phyloP scores from a whole-genome alignment of 2,113 vertebrate genomes.

The human (Homo sapiens) region DNA sequence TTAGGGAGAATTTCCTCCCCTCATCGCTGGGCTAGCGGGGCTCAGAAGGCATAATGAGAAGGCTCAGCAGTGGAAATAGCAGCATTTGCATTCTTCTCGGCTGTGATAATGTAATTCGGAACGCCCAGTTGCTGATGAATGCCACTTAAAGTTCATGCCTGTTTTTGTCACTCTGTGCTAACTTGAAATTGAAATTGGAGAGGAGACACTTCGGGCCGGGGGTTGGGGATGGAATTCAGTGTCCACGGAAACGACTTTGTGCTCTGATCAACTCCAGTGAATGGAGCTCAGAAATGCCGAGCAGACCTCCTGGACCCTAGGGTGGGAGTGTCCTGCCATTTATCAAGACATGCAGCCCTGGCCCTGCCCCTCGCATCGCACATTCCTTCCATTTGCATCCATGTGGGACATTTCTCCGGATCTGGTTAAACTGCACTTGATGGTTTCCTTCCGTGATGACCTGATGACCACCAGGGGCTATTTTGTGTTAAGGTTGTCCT shows the following conservation, averaged over 20 bases:
- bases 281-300: rapidly evolving
- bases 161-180: not conserved
- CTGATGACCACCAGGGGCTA: rapidly evolving
- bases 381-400: rapidly evolving
- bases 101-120: not conserved
- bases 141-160: constrained; percentile 3
- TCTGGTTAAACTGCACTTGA: rapidly evolving
- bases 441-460: rapidly evolving
- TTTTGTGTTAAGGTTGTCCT: rapidly evolving
- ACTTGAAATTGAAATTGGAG: not conserved
- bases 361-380: rapidly evolving
- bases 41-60: not conserved
- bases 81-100: not conserved
- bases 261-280: not conserved
- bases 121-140: not conserved
- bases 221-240: not conserved
- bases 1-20: not conserved
- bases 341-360: rapidly evolving
- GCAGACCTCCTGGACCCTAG: rapidly evolving
- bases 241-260: not conserved
- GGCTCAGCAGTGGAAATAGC: not conserved
- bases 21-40: rapidly evolving
- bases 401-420: rapidly evolving
- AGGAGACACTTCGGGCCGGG: not conserved
- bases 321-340: rapidly evolving